A percentile compares a stretch with the other conserved stretches of the same genome.
phyloP scores from a whole-genome alignment of 2,797 vertebrate species.

The Euphonia xanthogaster region DNA sequence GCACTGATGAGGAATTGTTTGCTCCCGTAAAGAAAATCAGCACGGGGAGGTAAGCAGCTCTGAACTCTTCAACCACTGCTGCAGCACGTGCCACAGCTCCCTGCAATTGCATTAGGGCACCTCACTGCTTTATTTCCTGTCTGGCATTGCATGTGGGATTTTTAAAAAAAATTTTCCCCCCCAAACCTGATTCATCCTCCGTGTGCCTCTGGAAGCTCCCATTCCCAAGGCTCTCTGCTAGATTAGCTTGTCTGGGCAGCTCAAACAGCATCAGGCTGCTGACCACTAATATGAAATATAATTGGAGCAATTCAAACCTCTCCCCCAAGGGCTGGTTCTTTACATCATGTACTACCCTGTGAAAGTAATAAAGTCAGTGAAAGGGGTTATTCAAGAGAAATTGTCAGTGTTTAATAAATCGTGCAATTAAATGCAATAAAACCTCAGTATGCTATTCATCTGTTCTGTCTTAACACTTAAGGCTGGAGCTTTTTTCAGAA shows the following conservation, averaged over 20 bases:
- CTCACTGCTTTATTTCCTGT: background rate
- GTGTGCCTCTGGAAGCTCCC: background rate
- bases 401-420: conserved; percentile 64
- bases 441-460: conserved; percentile 53
- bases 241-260: conserved; percentile 48
- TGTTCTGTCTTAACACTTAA: conserved; percentile 46
- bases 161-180: too few species aligned
- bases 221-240: background rate
- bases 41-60: background rate
- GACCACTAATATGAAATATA: conserved; percentile 60
- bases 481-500: conserved; percentile 34
- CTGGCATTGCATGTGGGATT: conserved; percentile 7
- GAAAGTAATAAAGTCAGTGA: conserved; percentile 66
- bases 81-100: background rate
- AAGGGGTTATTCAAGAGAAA: conserved; percentile 67
- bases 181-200: conserved; percentile 2
- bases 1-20: background rate
- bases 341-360: conserved; percentile 48
- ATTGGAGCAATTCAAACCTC: conserved; percentile 64
- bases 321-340: conserved; percentile 50
- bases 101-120: background rate
- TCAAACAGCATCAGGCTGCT: background rate
- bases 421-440: conserved; percentile 66
- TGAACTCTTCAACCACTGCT: background rate
- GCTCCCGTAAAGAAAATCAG: background rate